Base-by-base conservation (phyloP, 2,888 invertebrate species). In the Oscheius sp. region DNA sequence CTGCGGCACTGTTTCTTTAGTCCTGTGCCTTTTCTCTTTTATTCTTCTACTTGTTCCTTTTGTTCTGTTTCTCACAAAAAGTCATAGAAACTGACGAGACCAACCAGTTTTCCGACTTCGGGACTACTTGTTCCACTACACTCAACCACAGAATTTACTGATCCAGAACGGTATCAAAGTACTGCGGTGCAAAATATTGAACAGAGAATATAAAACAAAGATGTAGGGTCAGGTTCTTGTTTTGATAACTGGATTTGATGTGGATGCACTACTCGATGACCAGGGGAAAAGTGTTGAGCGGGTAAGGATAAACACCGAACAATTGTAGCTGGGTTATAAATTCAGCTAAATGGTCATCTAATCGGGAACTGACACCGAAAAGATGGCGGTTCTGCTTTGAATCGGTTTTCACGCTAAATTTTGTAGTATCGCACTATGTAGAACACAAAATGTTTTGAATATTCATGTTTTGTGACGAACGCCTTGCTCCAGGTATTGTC, bases 41-140 rank as follows among this genome's bases (percentile, higher is more conserved):
- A 16, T 41, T 12, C 18, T 41, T 41, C 41, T 59, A 12, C 12
- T 13, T 18, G 21, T 59, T 35, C 29, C 18, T 59, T 59, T 59
- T 59, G 59, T 59, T 41, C 41, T 59, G 2, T 29, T 18, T 29
- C 59, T 29, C 29, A 59, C 59, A 59, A 59, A 59, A 59, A 29
- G 41, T 29, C 59, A 35, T 59, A 41, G n/a, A 41, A 59, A 59
- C 59, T 59, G 18, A 35, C 29, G 18, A 21, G 27, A 25, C 29
- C 25, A 53, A 53, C 53, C 29, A 23, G 23, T 23, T 58, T 59
- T 35, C n/a, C 41, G 59, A 59, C 59, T 35, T 29, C 12, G n/a
- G 53, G 18, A 21, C 59, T 59, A 59, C 59, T 35, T 59, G 59
- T 59, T 59, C 21, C n/a, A 35, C 59, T 59, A 59, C 59, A 29